phyloP scores from a whole-genome alignment of 2,888 invertebrate genomes.

The Synergus umbraculus region DNA sequence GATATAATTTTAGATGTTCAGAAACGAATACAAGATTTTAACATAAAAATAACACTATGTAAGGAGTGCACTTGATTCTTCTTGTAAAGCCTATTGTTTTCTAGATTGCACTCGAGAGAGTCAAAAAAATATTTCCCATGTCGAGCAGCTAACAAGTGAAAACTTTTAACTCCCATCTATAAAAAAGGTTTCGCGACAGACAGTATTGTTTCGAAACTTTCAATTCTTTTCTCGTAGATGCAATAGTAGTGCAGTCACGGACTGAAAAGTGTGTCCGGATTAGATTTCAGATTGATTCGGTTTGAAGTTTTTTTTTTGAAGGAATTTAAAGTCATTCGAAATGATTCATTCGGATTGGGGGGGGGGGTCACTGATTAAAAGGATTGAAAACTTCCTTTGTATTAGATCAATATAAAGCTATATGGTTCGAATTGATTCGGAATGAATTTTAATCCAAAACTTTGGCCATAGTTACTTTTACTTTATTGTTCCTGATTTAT shows the following conservation, averaged over 20 bases:
- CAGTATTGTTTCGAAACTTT: slow-evolving; percentile 22
- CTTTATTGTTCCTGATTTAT: slow-evolving; percentile 12
- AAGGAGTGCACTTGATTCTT: background rate
- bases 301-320: too few relatives aligned
- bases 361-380: background rate
- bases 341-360: too few relatives aligned
- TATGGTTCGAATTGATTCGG: too few relatives aligned
- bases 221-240: background rate
- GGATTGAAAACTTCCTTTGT: background rate
- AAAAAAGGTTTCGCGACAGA: slow-evolving; percentile 22
- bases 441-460: too few relatives aligned
- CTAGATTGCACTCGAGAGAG: background rate
- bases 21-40: background rate
- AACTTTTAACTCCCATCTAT: slow-evolving; percentile 35
- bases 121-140: slow-evolving; percentile 20
- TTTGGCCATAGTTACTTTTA: background rate
- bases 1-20: background rate
- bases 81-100: background rate
- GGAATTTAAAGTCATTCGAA: too few relatives aligned
- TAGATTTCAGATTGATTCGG: background rate
- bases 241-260: background rate
- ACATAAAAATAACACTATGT: background rate
- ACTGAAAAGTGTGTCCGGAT: background rate
- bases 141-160: background rate
- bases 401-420: too few relatives aligned